Conservation (phyloP, 2,797 vertebrate genomes). For the Masticophis lateralis region DNA sequence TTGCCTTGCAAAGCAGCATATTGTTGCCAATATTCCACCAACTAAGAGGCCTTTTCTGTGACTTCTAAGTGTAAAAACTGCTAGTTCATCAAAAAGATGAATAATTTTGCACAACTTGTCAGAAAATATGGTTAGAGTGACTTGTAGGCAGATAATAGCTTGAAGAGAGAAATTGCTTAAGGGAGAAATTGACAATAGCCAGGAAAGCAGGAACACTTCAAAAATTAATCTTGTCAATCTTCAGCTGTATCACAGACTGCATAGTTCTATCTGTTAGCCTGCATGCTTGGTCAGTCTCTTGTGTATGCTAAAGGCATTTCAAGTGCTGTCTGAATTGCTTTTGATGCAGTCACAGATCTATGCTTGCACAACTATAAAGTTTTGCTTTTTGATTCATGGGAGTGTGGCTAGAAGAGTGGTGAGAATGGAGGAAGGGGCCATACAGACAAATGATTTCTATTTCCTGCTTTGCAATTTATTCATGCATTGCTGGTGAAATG, state of each 20-base stretch:
- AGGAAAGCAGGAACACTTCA: conserved; percentile 63
- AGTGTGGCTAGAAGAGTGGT: not conserved
- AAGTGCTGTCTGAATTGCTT: conserved; percentile 33
- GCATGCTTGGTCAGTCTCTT: conserved; percentile 34
- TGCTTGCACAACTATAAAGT: rapidly evolving
- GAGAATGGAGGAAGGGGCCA: not conserved
- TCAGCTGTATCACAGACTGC: conserved; percentile 36
- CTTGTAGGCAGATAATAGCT: conserved; percentile 50
- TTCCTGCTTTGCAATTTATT: not conserved
- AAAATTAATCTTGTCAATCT: conserved; percentile 63
- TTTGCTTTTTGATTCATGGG: conserved; percentile 9
- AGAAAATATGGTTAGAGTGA: conserved; percentile 45
- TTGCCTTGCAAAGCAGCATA: not conserved
- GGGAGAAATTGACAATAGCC: conserved; percentile 50
- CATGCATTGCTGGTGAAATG: not conserved
- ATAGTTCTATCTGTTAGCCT: conserved; percentile 46
- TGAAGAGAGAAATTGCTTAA: conserved; percentile 50
- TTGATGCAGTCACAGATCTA: conserved; percentile 31
- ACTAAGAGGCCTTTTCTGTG: not conserved
- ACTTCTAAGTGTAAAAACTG: conserved; percentile 9
- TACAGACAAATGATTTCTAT: not conserved
- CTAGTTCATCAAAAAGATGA: conserved; percentile 47
- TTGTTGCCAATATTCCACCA: not conserved
- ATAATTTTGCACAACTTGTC: conserved; percentile 14
- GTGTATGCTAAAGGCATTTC: conserved; percentile 35